These are phyloP conservation scores for Caenorhabditis zanzibari DNA, from an alignment of 2,888 invertebrate genomes.

Conservation along the genomic window DNA sequence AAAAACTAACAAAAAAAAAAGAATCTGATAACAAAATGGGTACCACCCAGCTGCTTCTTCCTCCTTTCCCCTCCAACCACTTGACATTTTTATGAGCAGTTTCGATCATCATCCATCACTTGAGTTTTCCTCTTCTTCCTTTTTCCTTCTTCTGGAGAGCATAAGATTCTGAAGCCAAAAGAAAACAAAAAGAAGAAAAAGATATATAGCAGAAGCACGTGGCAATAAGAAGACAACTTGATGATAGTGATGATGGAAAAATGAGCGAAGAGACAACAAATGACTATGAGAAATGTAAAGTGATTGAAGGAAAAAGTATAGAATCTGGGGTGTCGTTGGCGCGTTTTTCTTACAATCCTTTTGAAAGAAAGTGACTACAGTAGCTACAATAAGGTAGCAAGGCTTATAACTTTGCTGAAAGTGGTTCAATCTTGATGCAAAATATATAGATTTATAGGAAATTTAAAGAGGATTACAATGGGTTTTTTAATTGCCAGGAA, in stretches of 20 bases:
- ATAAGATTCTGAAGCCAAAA: background rate
- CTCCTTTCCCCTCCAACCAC: conserved; percentile 8
- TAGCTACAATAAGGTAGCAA: too few species aligned
- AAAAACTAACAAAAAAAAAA: background rate
- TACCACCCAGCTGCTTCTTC: conserved; percentile 1
- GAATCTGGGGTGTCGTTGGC: too few species aligned
- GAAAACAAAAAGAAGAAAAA: background rate
- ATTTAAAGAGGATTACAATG: too few species aligned
- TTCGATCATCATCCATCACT: conserved; percentile 60
- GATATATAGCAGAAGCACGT: conserved; percentile 18
- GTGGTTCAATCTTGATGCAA: too few species aligned
- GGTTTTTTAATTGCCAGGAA: too few species aligned
- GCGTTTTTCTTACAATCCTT: too few species aligned
- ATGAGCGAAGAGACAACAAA: conserved; percentile 5
- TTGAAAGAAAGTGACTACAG: too few species aligned
- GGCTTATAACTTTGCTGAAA: too few species aligned
- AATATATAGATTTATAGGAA: too few species aligned
- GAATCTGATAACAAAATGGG: conserved; percentile 1
- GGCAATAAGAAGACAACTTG: background rate
- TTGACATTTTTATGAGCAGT: conserved; percentile 56
- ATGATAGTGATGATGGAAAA: background rate
- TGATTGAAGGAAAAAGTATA: background rate
- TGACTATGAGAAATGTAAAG: background rate
- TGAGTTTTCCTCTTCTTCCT: background rate
- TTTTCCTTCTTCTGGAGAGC: background rate